Base-by-base conservation (phyloP, 2,113 vertebrate species). In the Alligator sinensis region DNA sequence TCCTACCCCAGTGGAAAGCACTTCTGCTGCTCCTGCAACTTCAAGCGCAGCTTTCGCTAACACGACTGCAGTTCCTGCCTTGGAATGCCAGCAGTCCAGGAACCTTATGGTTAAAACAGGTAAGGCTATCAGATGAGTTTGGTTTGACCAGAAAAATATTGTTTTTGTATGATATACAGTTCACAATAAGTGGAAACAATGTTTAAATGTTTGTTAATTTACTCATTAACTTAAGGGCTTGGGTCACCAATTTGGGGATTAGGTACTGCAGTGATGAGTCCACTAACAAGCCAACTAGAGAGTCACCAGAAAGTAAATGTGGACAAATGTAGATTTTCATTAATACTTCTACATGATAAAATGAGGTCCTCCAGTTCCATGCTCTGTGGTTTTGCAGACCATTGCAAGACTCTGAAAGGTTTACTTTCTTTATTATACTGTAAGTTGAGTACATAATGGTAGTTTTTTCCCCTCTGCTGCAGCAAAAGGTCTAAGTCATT, bases 21-120 rank as follows among this genome's bases (percentile, higher is more conserved):
- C 94, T 22, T 95, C 98, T 30, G 63, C 95, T 88, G 94, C 91
- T 94, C 81, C 95, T 1, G 92, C 86, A 6, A 95, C 97, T 0
- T 93, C 82, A 2, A 96, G 95, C 3, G 93, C 96, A 24, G 86
- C 98, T 77, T 84, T 97, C 38, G 98, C 98, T 30, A 97, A 98
- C 55, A 98, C 98, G 91, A 99, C 98, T 28, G 97, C 98, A 93
- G 95, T 96, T 28, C 98, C 98, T 79, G 95, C 96, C 34, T 97
- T 98, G 91, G 98, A 98, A 80, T 99, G 99, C 97, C 99, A 98
- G 75, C 98, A 99, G 94, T 99, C 99, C 75, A 97, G 98, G 85
- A 98, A 98, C 94, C 95, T 99, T 82, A 98, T 99, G 98, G 96
- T 99, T 76, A 99, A 98, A 98, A 99, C 99, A 98, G 99, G 99